Percentiles rank a stretch among this genome's conserved stretches.
These are phyloP conservation scores for Dasyurus viverrinus DNA, from an alignment of 2,113 vertebrate genomes.

Conservation along the genomic window DNA sequence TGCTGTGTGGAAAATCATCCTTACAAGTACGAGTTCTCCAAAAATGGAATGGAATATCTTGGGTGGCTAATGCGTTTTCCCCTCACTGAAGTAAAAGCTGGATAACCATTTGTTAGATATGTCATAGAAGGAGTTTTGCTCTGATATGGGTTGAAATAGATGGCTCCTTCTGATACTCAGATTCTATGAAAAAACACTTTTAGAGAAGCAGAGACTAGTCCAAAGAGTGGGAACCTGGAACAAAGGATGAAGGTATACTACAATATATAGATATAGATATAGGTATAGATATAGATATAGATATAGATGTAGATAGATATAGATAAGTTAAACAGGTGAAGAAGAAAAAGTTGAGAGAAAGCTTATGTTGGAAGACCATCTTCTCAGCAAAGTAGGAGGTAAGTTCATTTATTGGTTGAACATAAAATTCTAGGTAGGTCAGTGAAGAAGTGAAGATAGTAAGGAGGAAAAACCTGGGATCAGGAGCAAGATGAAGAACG, in stretches of 20 bases:
- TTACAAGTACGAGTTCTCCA: not conserved
- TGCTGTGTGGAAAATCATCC: not conserved
- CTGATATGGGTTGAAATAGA: not conserved
- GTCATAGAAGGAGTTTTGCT: not conserved
- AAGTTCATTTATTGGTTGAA: not conserved
- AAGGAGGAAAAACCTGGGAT: not conserved
- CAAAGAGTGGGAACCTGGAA: not conserved
- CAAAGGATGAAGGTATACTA: not conserved
- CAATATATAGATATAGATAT: no score
- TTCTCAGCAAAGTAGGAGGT: not conserved
- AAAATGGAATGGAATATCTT: not conserved
- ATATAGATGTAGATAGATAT: no score
- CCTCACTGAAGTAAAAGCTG: not conserved
- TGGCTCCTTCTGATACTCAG: not conserved
- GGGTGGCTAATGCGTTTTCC: not conserved
- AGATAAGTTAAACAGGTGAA: not conserved
- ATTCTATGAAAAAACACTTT: not conserved
- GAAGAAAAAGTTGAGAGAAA: not conserved
- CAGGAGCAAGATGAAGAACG: not conserved
- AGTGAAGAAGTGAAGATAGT: not conserved
- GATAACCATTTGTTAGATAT: not conserved
- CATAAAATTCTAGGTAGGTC: not conserved
- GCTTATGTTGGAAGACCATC: not conserved
- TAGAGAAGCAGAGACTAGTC: not conserved
- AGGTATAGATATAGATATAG: not conserved